A percentile compares a stretch with the other conserved stretches of the same genome.
Conservation (phyloP, 2,113 vertebrate species). For the Hyla sarda region DNA sequence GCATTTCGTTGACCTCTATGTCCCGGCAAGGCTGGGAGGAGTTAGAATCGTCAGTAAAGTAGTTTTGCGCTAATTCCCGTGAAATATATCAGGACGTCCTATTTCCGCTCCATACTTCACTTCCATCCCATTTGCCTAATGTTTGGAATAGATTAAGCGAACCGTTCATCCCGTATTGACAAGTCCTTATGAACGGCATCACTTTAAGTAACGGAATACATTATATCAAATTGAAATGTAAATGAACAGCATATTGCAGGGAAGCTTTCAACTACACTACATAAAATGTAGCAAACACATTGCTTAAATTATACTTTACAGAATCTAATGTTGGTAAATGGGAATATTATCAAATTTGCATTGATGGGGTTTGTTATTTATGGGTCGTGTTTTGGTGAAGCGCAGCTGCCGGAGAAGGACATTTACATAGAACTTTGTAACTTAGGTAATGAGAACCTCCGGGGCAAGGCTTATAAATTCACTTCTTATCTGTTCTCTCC, state of each 20-base stretch:
- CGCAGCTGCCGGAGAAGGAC: slow-evolving; percentile 8
- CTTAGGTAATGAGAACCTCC: slow-evolving; percentile 15
- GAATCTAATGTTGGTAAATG: slow-evolving; percentile 49
- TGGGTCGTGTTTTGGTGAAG: slow-evolving; percentile 2
- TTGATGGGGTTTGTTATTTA: slow-evolving; percentile 47
- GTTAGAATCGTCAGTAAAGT: background rate
- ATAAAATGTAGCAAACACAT: slow-evolving; percentile 30
- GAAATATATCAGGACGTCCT: background rate
- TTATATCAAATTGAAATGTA: slow-evolving; percentile 51
- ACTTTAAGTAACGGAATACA: slow-evolving; percentile 19
- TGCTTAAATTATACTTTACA: slow-evolving; percentile 34
- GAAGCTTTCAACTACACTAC: slow-evolving; percentile 5
- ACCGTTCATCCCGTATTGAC: slow-evolving; percentile 6
- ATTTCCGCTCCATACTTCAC: background rate
- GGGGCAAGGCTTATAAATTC: slow-evolving; percentile 1
- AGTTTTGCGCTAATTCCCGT: background rate
- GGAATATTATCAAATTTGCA: slow-evolving; percentile 41
- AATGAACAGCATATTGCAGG: slow-evolving; percentile 29
- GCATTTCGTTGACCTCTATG: background rate
- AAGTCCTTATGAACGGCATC: slow-evolving; percentile 25
- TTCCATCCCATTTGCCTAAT: slow-evolving; percentile 24
- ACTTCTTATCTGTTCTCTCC: background rate
- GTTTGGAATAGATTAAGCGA: background rate
- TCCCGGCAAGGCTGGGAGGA: background rate
- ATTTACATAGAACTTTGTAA: slow-evolving; percentile 16